Evolutionary conservation across 2,113 vertebrate species (phyloP).

Genomic region (Melospiza melodia): DNA sequence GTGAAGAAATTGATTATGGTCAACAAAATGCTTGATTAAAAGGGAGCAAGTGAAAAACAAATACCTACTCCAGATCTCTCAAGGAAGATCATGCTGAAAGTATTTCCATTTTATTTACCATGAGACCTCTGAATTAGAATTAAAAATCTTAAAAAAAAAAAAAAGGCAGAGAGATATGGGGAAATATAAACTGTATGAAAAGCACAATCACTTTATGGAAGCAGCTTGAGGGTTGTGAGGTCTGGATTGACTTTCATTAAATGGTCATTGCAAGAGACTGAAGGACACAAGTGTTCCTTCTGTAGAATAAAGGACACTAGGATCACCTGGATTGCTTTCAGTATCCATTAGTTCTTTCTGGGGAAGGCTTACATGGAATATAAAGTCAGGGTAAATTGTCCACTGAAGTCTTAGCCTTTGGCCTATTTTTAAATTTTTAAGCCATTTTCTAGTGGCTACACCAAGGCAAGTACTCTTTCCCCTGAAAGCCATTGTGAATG

Average conservation of each 20-base stretch:
- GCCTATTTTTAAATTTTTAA: not conserved
- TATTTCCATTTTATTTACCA: not conserved
- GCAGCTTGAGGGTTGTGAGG: not conserved
- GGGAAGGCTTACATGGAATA: not conserved
- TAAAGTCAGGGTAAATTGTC: not conserved
- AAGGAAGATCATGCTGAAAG: not conserved
- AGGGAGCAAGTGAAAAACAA: constrained; percentile 29
- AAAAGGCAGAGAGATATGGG: not conserved
- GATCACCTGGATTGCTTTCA: not conserved
- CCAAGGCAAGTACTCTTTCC: not conserved
- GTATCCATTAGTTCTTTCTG: not conserved
- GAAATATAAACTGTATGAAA: not conserved
- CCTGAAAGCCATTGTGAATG: not conserved
- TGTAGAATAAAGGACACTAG: not conserved
- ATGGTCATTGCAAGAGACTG: not conserved
- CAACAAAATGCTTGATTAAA: constrained; percentile 61
- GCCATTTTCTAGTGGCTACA: not conserved
- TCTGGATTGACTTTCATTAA: constrained; percentile 5
- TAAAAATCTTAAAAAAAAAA: not conserved
- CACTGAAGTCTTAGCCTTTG: not conserved
- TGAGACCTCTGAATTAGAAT: not conserved
- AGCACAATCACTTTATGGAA: not conserved
- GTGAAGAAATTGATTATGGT: constrained; percentile 55
- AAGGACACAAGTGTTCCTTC: not conserved
- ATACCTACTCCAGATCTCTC: not conserved